Evolutionary conservation across 1,140 invertebrate species (phyloP), one percentile per base, ranked within the genome.

Genomic region (Octopus bimaculoides): DNA sequence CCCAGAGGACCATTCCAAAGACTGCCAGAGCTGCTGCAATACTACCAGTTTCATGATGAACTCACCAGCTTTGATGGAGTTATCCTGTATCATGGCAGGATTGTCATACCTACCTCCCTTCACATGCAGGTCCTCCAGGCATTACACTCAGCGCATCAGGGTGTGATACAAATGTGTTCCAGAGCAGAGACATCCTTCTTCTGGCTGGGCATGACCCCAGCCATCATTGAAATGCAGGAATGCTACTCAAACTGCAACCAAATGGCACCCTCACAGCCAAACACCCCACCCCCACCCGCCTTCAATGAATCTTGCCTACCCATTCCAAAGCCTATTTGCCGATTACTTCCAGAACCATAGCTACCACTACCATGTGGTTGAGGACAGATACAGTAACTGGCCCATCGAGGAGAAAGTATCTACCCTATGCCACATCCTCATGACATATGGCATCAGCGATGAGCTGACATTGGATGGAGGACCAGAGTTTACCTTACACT

Each of bases 81-180:
- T 5, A 79, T 82, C 52, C 61, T 82, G 9, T 82, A 82, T 77
- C 78, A 82, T 14, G 81, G 82, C 53, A 10, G 81, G 12, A 71
- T 82, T 10, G 56, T 83, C 77, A 81, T 84, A 10, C 80, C 80
- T 0, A 61, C 66, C 80, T 83, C 14, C 79, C 82, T 82, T n/a
- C 75, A 56, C 4, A 14, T 61, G 14, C 52, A 79, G 20, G 26
- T 82, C 1, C 52, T 82, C 12, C 7, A 61, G 14, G 69, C 81
- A 4, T 73, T 82, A 5, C 83, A 85, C 66, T 77, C 83, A 12
- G 83, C 82, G 0, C 83, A 83, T 52, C 85, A 83, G 80, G 84
- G 83, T 12, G 73, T 81, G 12, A 61, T 80, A 12, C 73, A 78
- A 41, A 85, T 85, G 83, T 61, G 56, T 17, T 2, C 56, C 3